Percentiles rank a stretch among this genome's conserved stretches.
These are phyloP conservation scores for Enchytraeus crypticus DNA, from an alignment of 2,888 invertebrate species.

Conservation along the genomic window DNA sequence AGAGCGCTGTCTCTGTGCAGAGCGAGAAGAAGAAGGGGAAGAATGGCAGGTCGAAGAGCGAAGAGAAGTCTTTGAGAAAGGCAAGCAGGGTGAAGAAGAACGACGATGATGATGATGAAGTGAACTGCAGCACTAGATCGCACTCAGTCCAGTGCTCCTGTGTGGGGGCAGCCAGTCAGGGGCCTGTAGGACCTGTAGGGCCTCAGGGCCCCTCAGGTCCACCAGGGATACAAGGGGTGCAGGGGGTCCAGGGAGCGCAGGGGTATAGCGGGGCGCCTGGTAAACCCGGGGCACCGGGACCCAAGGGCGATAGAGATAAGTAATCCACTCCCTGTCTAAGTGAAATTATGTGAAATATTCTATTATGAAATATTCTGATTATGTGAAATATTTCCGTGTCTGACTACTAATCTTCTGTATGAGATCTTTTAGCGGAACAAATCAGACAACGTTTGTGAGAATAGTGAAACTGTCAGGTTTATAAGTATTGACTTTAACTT, in stretches of 20 bases:
- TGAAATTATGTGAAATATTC: background rate
- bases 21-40: background rate
- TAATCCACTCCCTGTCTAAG: background rate
- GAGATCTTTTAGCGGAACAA: too few species aligned
- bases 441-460: too few species aligned
- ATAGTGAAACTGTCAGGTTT: too few species aligned
- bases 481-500: too few species aligned
- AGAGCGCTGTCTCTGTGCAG: too few species aligned
- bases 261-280: slow-evolving; percentile 23
- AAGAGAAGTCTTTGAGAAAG: background rate
- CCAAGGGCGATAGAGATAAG: slow-evolving; percentile 12
- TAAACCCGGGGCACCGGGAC: slow-evolving; percentile 11
- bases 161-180: background rate
- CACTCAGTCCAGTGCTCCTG: too few species aligned
- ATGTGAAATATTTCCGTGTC: too few species aligned
- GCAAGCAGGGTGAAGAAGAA: too few species aligned
- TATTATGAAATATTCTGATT: background rate
- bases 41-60: background rate
- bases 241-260: slow-evolving; percentile 24
- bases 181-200: slow-evolving; percentile 4
- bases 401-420: too few species aligned
- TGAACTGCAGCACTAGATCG: too few species aligned
- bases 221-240: slow-evolving; percentile 23
- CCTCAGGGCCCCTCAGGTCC: slow-evolving; percentile 10
- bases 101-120: too few species aligned